Base-by-base conservation (phyloP, 2,113 vertebrate species). In the Toxotes jaculatrix region DNA sequence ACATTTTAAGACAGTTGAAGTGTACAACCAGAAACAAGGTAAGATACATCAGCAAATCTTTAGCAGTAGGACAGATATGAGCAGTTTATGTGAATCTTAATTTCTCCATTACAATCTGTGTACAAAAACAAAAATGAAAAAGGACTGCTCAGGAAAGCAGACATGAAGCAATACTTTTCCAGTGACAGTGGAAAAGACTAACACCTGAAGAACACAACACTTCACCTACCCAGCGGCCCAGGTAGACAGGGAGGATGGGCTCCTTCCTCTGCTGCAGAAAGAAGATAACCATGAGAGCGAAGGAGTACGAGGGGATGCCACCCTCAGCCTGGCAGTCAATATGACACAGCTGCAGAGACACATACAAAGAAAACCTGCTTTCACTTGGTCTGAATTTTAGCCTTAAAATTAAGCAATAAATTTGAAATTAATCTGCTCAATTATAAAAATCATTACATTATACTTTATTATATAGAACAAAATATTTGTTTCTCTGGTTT, bases 251-350 rank as follows among this genome's bases (percentile, higher is more conserved):
- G 77, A 99, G 95, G 95, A 99, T 94, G 82, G 96, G 96, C 72
- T 95, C 95, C 80, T 96, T 95, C 91, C 97, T 97, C 96, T 99
- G 98, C 92, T 99, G 98, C 87, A 99, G 97, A 93, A 99, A 99
- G 96, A 99, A 99, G 93, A 99, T 96, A 87, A 97, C 97, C 98
- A 99, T 99, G 94, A 99, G 97, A 89, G 98, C 96, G 86, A 99
- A 97, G 32, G 97, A 98, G 91, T 99, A 99, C 0, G 98, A 99
- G 4, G 98, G 98, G 84, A 99, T 97, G 47, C 98, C 98, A 47
- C 98, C 98, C 93, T 99, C 98, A 34, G 97, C 96, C 89, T 99
- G 98, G 90, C 97, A 98, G 89, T 99, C 98, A 77, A 99, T 97
- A 91, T 99, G 97, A 91, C 97, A 99, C 83, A 99, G 93, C 98